phyloP scores from a whole-genome alignment of 2,113 vertebrate species.

The Leptocoma aspasia region DNA sequence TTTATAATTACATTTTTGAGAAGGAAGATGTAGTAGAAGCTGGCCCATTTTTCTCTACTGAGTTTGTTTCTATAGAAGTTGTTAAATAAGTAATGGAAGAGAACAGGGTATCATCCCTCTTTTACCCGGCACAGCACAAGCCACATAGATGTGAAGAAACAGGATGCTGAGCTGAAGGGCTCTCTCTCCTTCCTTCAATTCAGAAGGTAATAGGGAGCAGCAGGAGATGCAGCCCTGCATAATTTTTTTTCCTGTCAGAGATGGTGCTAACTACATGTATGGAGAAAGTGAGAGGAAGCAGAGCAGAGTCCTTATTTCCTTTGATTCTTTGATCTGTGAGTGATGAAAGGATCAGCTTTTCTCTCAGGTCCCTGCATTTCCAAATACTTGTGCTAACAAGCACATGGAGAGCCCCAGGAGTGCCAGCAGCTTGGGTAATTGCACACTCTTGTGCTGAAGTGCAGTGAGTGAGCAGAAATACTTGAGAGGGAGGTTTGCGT shows the following conservation, averaged over 20 bases:
- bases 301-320: neutral
- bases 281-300: neutral
- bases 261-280: neutral
- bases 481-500: neutral
- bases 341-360: neutral
- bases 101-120: neutral
- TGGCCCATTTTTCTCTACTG: neutral
- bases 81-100: neutral
- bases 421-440: neutral
- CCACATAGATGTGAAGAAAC: neutral
- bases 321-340: neutral
- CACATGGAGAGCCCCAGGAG: rapidly evolving
- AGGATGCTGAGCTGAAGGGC: neutral
- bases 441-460: neutral
- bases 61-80: neutral
- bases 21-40: neutral
- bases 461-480: neutral
- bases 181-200: neutral
- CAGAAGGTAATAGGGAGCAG: neutral
- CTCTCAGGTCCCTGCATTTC: neutral
- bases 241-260: neutral
- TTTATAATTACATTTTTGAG: neutral
- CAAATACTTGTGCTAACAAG: neutral
- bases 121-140: neutral
- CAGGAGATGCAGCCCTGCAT: neutral